These are phyloP conservation scores for Xanthia togata DNA, from an alignment of 2,888 invertebrate genomes.

Conservation along the genomic window DNA sequence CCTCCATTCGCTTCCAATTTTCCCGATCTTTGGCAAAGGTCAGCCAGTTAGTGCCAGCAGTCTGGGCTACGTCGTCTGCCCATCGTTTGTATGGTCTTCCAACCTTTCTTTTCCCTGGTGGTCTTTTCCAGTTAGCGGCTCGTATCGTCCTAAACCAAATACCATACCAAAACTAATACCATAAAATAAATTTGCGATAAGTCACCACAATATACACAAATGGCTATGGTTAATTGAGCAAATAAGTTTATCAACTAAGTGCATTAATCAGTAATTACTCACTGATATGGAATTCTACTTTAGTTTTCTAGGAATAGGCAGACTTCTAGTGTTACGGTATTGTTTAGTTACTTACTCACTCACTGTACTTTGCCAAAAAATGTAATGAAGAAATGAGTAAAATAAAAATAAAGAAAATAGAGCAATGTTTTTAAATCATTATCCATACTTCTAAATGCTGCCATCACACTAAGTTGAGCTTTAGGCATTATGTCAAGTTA, in stretches of 20 bases:
- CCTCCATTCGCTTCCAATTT: too few species aligned
- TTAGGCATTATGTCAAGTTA: neutral
- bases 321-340: neutral
- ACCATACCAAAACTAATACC: neutral
- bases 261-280: constrained; percentile 40
- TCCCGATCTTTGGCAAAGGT: too few species aligned
- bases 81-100: too few species aligned
- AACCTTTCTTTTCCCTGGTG: too few species aligned
- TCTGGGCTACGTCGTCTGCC: too few species aligned
- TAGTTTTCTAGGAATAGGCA: constrained; percentile 15
- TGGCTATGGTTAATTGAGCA: constrained; percentile 24
- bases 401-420: neutral
- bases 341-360: constrained; percentile 6
- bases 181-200: constrained; percentile 15
- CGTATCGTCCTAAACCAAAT: too few species aligned
- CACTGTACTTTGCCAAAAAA: neutral
- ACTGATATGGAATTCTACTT: constrained; percentile 39
- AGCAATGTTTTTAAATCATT: neutral
- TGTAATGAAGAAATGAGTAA: neutral
- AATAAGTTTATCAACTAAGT: constrained; percentile 37
- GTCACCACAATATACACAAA: constrained; percentile 24
- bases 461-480: neutral
- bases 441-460: neutral
- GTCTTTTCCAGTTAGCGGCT: too few species aligned
- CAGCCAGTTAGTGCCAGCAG: too few species aligned